These are phyloP conservation scores for Diadophis punctatus DNA, from an alignment of 2,113 vertebrate species.

Conservation along the genomic window DNA sequence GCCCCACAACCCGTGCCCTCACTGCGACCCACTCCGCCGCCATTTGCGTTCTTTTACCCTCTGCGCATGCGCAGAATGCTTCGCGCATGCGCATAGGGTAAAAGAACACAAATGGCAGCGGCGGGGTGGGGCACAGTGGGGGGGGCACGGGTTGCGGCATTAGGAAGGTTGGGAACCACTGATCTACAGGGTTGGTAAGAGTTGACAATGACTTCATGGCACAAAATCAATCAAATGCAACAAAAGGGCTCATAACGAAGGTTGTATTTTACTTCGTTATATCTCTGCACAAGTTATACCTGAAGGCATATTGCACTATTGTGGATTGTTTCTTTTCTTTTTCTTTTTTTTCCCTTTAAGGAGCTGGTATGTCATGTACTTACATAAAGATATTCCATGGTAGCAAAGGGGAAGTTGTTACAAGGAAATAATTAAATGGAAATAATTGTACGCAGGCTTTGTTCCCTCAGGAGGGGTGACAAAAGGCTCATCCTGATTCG, in stretches of 20 bases:
- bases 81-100: too few relatives aligned
- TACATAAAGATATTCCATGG: neutral
- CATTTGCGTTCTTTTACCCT: too few relatives aligned
- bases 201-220: neutral
- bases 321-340: neutral
- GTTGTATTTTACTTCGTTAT: neutral
- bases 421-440: conserved; percentile 1
- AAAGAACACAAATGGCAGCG: too few relatives aligned
- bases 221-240: neutral
- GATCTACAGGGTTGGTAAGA: neutral
- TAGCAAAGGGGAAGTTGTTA: neutral
- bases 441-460: neutral
- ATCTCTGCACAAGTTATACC: neutral
- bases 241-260: too few relatives aligned
- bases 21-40: too few relatives aligned
- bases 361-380: neutral
- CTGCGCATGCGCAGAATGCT: too few relatives aligned
- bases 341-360: too few relatives aligned
- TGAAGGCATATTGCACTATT: neutral
- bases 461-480: neutral
- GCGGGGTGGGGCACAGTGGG: too few relatives aligned
- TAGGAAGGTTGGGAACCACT: too few relatives aligned
- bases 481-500: neutral
- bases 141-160: too few relatives aligned
- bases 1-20: too few relatives aligned